Evolutionary conservation across 2,797 vertebrate genomes (phyloP), one percentile per base, ranked within the genome.

Genomic region (Chaetophractus vellerosus): DNA sequence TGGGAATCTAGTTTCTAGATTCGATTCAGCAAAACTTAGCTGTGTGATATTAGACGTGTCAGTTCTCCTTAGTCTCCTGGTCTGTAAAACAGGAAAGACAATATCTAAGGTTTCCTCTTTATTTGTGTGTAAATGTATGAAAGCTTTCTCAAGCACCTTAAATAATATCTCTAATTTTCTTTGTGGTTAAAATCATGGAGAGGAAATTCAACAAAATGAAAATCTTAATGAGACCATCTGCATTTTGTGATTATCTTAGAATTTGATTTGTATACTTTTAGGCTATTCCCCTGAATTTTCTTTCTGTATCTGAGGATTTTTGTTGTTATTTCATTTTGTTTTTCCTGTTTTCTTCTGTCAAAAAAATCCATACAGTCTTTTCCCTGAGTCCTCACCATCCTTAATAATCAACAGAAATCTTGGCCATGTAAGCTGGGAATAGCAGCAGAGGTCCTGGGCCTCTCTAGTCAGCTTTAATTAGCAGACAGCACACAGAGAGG

Each of bases 381-480:
- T 84, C 45, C 61, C 55, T 33, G 36, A 55, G 57, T 69, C 78
- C 63, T 81, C 33, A 0, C 3, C 26, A 24, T 38, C 36, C 75
- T 69, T 79, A 81, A 81, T 81, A 80, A 71, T 88, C 64, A 79
- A 59, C 59, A 28, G 63, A 11, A 75, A 81, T 69, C 90, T 92
- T 92, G 66, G 82, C 71, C 66, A 31, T 81, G 72, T 83, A 55
- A 90, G 61, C 82, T 48, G 88, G 91, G 95, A 87, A 59, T 45
- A 61, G 78, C 38, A 72, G 19, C 88, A 2, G 55, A 90, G 64
- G 61, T 48, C 45, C 66, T 5, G 55, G 84, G 88, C 74, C 68
- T 89, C 68, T n/a, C 72, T 31, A 19, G 64, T 87, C 33, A 9
- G 57, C 92, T 89, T 91, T 95, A 81, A 92, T 92, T 86, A 84